Percentiles rank a stretch among this genome's conserved stretches.
phyloP scores from a whole-genome alignment of 2,888 invertebrate genomes.

The Cephalotes varians region DNA sequence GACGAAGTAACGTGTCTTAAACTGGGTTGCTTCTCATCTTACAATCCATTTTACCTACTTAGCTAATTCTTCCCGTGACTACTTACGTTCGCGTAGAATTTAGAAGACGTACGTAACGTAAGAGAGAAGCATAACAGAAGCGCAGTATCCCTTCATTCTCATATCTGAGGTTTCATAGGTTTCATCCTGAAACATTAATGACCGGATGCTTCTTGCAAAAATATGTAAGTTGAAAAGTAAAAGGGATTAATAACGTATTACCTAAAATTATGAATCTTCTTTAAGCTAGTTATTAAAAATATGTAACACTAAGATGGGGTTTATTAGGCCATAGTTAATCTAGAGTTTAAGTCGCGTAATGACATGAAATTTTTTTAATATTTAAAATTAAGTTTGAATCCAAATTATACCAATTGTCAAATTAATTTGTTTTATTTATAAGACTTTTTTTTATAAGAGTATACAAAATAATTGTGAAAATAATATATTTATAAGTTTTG shows the following conservation, averaged over 20 bases:
- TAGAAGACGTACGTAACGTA: constrained; percentile 6
- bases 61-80: constrained; percentile 65
- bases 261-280: neutral
- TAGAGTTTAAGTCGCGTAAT: neutral
- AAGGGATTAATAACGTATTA: neutral
- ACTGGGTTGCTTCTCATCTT: constrained; percentile 75
- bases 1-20: constrained; percentile 75
- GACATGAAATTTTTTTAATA: neutral
- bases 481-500: neutral
- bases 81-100: constrained; percentile 2
- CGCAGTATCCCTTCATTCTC: neutral
- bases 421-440: neutral
- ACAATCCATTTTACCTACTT: constrained; percentile 73
- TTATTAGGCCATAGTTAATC: neutral
- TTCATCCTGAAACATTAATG: neutral
- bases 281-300: neutral
- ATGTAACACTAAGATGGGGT: neutral
- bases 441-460: neutral
- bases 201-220: neutral
- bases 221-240: neutral
- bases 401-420: neutral
- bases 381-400: neutral
- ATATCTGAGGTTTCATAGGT: neutral
- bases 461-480: neutral
- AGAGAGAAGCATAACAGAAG: neutral